These are phyloP conservation scores for Prietella phreatophila DNA, from an alignment of 2,113 vertebrate species.

Conservation along the genomic window DNA sequence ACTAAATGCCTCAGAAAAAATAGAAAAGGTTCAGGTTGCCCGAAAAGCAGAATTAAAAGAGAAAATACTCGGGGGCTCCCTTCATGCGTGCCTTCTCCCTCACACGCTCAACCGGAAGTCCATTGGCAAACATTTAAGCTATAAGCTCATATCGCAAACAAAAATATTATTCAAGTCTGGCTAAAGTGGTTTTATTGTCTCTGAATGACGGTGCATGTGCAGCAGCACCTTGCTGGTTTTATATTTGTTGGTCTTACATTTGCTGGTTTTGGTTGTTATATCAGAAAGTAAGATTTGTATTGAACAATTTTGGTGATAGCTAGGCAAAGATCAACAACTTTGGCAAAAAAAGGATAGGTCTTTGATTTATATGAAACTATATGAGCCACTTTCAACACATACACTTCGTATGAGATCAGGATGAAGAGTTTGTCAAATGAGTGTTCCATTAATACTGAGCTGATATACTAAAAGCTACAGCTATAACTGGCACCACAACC, in stretches of 20 bases:
- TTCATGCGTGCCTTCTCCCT: no score
- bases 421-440: background rate
- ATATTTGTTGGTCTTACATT: background rate
- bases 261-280: background rate
- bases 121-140: background rate
- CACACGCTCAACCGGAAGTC: no score
- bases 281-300: background rate
- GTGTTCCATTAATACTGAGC: background rate
- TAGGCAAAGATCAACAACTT: background rate
- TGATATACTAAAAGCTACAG: background rate
- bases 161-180: background rate
- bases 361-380: background rate
- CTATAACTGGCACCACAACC: background rate
- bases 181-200: background rate
- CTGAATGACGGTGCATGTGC: background rate
- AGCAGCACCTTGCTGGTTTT: background rate
- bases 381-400: background rate
- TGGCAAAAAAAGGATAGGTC: background rate
- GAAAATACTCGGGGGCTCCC: no score
- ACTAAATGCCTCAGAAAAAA: no score
- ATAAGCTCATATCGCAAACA: background rate
- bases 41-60: no score
- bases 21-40: no score
- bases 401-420: background rate
- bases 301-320: background rate